These are phyloP conservation scores for Cylloceria caligata DNA, from an alignment of 2,888 invertebrate species.

Conservation along the genomic window DNA sequence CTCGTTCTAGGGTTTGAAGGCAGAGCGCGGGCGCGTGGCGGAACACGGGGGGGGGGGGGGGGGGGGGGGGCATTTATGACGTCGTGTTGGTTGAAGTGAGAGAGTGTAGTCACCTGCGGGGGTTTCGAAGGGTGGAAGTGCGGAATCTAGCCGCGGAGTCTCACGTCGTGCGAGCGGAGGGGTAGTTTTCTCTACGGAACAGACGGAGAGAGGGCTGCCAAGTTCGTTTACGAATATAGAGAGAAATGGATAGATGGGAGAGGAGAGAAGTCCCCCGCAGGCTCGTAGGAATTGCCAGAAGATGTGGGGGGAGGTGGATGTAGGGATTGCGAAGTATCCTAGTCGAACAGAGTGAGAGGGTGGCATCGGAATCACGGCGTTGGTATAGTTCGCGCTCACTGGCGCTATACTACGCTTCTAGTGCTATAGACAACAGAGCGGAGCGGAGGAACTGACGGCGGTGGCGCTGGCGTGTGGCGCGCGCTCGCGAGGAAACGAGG, in stretches of 20 bases:
- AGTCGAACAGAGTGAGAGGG: conserved; percentile 63
- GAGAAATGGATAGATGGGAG: conserved; percentile 28
- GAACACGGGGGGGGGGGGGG: conserved; percentile 65
- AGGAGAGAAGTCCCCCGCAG: conserved; percentile 32
- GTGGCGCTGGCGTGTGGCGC: conserved; percentile 58
- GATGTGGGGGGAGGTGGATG: conserved; percentile 43
- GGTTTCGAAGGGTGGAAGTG: conserved; percentile 14
- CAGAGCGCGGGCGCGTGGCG: conserved; percentile 67
- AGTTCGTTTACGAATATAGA: conserved; percentile 43
- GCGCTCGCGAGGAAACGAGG: conserved; percentile 63
- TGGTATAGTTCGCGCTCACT: conserved; percentile 57
- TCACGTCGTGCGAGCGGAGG: conserved; percentile 57
- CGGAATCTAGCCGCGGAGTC: conserved; percentile 55
- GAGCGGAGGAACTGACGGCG: conserved; percentile 47
- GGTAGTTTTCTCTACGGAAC: conserved; percentile 45
- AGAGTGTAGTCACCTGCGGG: conserved; percentile 31
- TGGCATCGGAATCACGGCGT: conserved; percentile 76
- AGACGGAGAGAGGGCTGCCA: conserved; percentile 43
- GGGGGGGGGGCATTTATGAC: conserved; percentile 59
- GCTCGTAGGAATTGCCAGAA: conserved; percentile 45
- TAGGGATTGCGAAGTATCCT: conserved; percentile 40
- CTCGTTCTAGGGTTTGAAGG: conserved; percentile 57
- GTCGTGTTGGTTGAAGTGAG: conserved; percentile 52
- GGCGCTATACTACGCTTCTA: conserved; percentile 50
- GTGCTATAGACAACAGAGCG: conserved; percentile 69